A percentile compares a stretch with the other conserved stretches of the same genome.
These are phyloP conservation scores for Chaetura pelagica DNA, from an alignment of 2,113 vertebrate genomes.

Conservation along the genomic window DNA sequence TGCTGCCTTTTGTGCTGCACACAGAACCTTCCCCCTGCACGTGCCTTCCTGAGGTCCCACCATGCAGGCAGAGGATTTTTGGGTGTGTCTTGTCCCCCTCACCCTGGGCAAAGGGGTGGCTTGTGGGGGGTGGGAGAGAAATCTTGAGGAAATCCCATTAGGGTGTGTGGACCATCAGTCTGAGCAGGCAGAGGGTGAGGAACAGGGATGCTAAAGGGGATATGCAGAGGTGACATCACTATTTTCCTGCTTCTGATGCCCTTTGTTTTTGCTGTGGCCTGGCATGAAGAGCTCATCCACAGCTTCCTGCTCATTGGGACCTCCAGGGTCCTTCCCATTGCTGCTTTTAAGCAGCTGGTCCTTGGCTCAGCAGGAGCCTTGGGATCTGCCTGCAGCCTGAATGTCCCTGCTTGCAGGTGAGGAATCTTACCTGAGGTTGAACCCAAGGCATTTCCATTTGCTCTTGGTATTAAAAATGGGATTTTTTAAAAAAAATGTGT, in stretches of 20 bases:
- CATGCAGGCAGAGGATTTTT: background rate
- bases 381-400: background rate
- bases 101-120: background rate
- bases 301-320: background rate
- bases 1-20: too few species aligned
- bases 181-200: background rate
- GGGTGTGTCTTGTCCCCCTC: background rate
- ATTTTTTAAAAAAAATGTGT: background rate
- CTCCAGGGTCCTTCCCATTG: background rate
- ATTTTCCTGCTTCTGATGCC: background rate
- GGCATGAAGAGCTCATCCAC: background rate
- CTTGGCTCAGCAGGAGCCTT: background rate
- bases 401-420: too few species aligned
- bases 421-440: background rate
- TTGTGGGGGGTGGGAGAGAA: background rate
- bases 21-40: rapidly evolving
- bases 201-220: background rate
- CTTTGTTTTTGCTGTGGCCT: background rate
- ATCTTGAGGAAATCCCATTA: background rate
- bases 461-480: background rate
- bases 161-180: too few species aligned
- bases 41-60: background rate
- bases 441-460: background rate
- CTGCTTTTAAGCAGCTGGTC: background rate
- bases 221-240: background rate